Evolutionary conservation across 2,113 vertebrate species (phyloP).

Genomic region (Nestor notabilis): DNA sequence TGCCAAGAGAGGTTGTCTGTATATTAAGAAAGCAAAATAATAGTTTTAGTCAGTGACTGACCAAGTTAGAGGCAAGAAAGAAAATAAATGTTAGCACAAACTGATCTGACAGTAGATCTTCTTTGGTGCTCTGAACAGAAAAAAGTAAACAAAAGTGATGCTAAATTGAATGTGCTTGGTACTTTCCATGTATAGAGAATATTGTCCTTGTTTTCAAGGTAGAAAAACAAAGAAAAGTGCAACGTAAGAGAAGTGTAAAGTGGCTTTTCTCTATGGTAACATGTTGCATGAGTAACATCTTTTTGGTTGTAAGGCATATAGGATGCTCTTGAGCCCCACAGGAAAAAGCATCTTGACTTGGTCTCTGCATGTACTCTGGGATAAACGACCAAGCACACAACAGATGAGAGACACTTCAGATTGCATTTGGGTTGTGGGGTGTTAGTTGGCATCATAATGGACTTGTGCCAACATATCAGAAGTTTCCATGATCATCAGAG

Average conservation of each 20-base stretch:
- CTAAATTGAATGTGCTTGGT: neutral
- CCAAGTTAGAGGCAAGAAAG: neutral
- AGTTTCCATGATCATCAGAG: neutral
- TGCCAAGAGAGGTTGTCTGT: neutral
- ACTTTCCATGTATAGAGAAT: neutral
- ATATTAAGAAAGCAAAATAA: neutral
- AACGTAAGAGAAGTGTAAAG: neutral
- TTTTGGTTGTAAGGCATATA: neutral
- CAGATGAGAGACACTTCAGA: neutral
- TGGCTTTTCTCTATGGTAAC: constrained; percentile 49
- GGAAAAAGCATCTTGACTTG: neutral
- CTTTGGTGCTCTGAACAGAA: neutral
- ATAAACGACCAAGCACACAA: neutral
- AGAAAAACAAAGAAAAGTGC: constrained; percentile 26
- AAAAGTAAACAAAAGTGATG: neutral
- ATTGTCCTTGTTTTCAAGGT: constrained; percentile 40
- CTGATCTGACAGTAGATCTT: neutral
- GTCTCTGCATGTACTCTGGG: neutral
- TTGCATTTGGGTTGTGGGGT: neutral
- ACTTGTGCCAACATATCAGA: neutral
- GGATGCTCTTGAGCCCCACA: neutral
- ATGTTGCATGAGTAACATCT: neutral
- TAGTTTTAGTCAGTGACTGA: neutral
- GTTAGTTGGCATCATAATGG: neutral
- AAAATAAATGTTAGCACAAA: neutral